Percentiles rank a stretch among this genome's conserved stretches.
These are phyloP conservation scores for Sebastes itinus DNA, from an alignment of 2,797 vertebrate genomes.

Conservation along the genomic window DNA sequence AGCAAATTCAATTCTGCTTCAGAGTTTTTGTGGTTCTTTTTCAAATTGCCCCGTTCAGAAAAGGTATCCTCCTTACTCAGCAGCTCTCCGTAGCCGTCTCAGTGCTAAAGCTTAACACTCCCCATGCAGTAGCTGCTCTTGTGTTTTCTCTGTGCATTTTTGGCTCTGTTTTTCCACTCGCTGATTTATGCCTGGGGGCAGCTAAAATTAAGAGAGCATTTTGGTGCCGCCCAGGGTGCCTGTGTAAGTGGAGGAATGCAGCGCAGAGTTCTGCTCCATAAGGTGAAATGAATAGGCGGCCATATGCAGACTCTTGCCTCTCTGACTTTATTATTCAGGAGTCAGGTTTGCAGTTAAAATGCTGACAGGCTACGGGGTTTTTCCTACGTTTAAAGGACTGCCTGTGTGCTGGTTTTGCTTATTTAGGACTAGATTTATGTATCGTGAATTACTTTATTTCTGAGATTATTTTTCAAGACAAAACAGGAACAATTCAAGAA, in stretches of 20 bases:
- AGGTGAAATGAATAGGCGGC: conserved; percentile 80
- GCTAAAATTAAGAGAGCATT: conserved; percentile 84
- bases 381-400: conserved; percentile 10
- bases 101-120: conserved; percentile 62
- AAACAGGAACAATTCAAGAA: conserved; percentile 39
- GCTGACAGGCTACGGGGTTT: conserved; percentile 27
- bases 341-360: conserved; percentile 51
- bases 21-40: conserved; percentile 3
- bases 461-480: conserved; percentile 29
- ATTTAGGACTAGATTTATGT: conserved; percentile 33
- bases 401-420: conserved; percentile 17
- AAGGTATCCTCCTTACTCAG: conserved; percentile 41
- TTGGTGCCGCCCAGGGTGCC: conserved; percentile 82
- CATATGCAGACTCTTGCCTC: conserved; percentile 67
- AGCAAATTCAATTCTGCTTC: conserved; percentile 13
- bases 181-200: conserved; percentile 83
- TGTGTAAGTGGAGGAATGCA: conserved; percentile 80
- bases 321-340: conserved; percentile 58
- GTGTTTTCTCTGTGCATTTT: conserved; percentile 82
- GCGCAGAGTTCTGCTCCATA: conserved; percentile 77
- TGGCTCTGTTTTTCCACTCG: conserved; percentile 83
- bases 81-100: conserved; percentile 25
- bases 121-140: conserved; percentile 58
- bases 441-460: conserved; percentile 18
- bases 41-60: conserved; percentile 40